Evolutionary conservation across 2,113 vertebrate genomes (phyloP).

Genomic region (Hippoglossus stenolepis): DNA sequence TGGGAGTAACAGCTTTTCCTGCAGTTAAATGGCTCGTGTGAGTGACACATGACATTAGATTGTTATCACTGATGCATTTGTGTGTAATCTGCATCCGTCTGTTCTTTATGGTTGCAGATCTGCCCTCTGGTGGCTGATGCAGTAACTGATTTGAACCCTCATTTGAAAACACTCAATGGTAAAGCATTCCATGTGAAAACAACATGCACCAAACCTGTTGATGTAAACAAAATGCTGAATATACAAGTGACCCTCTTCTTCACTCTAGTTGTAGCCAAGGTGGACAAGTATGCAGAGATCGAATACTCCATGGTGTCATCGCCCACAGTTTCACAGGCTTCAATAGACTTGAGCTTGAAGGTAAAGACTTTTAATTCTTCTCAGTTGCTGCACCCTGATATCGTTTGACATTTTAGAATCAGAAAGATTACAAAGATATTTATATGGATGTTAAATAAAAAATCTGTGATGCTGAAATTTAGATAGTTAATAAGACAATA

Average conservation of each 20-base stretch:
- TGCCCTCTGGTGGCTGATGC: slow-evolving; percentile 75
- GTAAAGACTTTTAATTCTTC: slow-evolving; percentile 49
- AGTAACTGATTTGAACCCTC: slow-evolving; percentile 72
- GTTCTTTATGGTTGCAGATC: slow-evolving; percentile 73
- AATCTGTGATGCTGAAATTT: too few relatives aligned
- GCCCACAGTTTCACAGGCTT: slow-evolving; percentile 61
- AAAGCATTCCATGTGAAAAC: slow-evolving; percentile 27
- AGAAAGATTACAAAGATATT: too few relatives aligned
- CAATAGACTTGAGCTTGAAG: slow-evolving; percentile 78
- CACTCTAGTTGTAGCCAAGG: slow-evolving; percentile 75
- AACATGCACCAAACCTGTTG: background rate
- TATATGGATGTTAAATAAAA: too few relatives aligned
- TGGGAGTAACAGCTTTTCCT: background rate
- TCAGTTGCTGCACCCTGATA: background rate
- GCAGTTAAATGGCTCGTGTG: too few relatives aligned
- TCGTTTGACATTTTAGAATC: background rate
- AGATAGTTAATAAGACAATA: too few relatives aligned
- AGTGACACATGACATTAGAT: background rate
- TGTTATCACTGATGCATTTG: background rate
- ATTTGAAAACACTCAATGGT: slow-evolving; percentile 83
- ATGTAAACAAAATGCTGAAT: background rate
- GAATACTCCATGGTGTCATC: slow-evolving; percentile 82
- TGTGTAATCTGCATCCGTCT: background rate
- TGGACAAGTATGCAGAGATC: slow-evolving; percentile 83
- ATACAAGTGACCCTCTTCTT: slow-evolving; percentile 1